Evolutionary conservation across 1,140 invertebrate species (phyloP), one percentile per base, ranked within the genome.

Genomic region (Dryas iulia): DNA sequence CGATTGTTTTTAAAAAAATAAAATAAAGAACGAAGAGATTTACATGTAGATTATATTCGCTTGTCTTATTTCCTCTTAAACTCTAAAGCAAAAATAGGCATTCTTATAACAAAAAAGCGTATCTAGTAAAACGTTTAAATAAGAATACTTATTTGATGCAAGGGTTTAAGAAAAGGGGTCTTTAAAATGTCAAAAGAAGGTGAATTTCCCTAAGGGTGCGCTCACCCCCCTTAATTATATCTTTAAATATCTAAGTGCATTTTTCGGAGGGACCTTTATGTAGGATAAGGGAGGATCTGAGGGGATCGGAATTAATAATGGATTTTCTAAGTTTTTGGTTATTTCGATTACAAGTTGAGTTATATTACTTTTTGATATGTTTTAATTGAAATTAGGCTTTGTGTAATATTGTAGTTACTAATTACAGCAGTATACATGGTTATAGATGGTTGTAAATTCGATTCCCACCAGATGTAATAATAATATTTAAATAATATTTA

Each of bases 131-230:
- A 52, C 52, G 11, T 67, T n/a, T 59, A 67, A 53, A 71, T 62
- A 56, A 59, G 61, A 59, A 69, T 53, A 33, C 35, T 73, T 63
- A 73, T 66, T 73, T 63, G 62, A 69, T 66, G 63, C 66, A 69
- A 66, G 67, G 66, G 71, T 59, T 47, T 47, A 69, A 69, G 66
- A 62, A 84, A 89, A 83, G 83, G 84, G 83, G 78, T 76, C 81
- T 87, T 87, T 89, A 87, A 90, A 89, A 90, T 83, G 88, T 88
- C 85, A 84, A 89, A 90, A 90, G 86, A 90, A 89, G 85, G 78
- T 79, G 81, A 82, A 80, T 84, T 86, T 84, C 86, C 84, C 78
- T 71, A 78, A 84, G 83, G 86, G 85, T 77, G 79, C 63, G 57
- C 69, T 77, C 79, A 77, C 82, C 83, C 83, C 81, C 82, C 83